Base-by-base conservation (phyloP, 1,140 invertebrate species). In the Drosophila mojavensis region DNA sequence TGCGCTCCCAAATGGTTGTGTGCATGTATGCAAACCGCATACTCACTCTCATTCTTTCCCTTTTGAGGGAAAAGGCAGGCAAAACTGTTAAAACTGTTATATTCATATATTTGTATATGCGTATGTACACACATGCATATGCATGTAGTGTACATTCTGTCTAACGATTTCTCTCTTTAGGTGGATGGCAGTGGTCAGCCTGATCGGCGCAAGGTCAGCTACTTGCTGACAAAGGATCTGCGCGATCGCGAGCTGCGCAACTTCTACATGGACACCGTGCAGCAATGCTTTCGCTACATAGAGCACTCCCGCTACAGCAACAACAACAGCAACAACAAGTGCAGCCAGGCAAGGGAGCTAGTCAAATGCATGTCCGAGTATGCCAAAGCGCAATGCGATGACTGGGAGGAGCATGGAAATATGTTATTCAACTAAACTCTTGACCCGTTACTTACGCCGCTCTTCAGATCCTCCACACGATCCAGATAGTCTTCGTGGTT, bases 261-360 rank as follows among this genome's bases (percentile, higher is more conserved):
- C 73, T 94, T 94, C 62, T 90, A 94, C 11, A 93, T 93, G 77
- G 93, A 94, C 64, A 93, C 93, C 0, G 93, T 94, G 56, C 93
- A 94, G 65, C 93, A 94, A 61, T 94, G 94, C 72, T 94, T 94
- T 61, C 93, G 93, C 65, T 94, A 94, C 51, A 63, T 94, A 50
- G 92, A 94, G 48, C 93, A 92, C 71, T 92, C 92, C 71, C 92
- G 93, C 90, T 48, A 36, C 48, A 41, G 59, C n/a, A 56, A 39
- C 53, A 53, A 62, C 20, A 51, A 54, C 20, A 56, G 15, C 51
- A 50, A 61, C 30, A 93, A 94, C 36, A 94, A 94, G 70, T 94
- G 94, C 66, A 77, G 92, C 41, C 94, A 93, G 68, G 92, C 94
- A 0, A 93, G 92, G 59, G 93, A 93, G 50, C 79, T 94, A 7